Percentiles rank a stretch among this genome's conserved stretches.
phyloP scores from a whole-genome alignment of 2,113 vertebrate genomes.

The Microcebus murinus region DNA sequence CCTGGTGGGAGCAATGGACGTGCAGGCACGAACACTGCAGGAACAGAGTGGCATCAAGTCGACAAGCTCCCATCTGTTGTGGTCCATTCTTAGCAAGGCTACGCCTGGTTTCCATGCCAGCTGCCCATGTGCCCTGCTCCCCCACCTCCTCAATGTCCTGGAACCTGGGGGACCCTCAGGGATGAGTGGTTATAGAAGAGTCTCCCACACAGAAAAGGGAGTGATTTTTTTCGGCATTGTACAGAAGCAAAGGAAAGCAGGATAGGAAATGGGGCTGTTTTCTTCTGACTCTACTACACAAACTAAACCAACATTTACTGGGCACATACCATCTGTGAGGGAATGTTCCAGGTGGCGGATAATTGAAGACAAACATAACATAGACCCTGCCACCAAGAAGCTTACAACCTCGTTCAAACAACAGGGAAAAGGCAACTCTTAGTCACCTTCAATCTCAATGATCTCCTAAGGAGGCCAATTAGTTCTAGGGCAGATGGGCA shows the following conservation, averaged over 20 bases:
- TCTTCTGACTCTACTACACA: not conserved
- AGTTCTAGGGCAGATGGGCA: not conserved
- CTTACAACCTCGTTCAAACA: not conserved
- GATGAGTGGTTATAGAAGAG: not conserved
- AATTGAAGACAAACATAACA: not conserved
- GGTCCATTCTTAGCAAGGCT: not conserved
- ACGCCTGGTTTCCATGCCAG: not conserved
- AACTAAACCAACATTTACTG: not conserved
- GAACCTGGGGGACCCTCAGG: not conserved
- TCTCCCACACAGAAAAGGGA: not conserved
- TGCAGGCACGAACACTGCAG: not conserved
- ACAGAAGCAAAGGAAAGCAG: not conserved
- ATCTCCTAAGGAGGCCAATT: not conserved
- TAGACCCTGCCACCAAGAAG: not conserved
- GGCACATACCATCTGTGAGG: not conserved
- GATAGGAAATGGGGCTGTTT: not conserved
- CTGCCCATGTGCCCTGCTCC: rapidly evolving
- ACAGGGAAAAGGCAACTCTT: not conserved
- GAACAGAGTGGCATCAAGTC: rapidly evolving
- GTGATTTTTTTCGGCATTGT: not conserved
- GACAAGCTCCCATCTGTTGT: not conserved
- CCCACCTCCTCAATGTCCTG: too few relatives aligned
- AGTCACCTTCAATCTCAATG: not conserved
- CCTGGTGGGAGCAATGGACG: not conserved
- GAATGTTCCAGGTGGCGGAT: not conserved